A percentile compares a stretch with the other conserved stretches of the same genome.
These are phyloP conservation scores for Drosophila pseudotalamancana DNA, from an alignment of 2,888 invertebrate genomes.

Conservation along the genomic window DNA sequence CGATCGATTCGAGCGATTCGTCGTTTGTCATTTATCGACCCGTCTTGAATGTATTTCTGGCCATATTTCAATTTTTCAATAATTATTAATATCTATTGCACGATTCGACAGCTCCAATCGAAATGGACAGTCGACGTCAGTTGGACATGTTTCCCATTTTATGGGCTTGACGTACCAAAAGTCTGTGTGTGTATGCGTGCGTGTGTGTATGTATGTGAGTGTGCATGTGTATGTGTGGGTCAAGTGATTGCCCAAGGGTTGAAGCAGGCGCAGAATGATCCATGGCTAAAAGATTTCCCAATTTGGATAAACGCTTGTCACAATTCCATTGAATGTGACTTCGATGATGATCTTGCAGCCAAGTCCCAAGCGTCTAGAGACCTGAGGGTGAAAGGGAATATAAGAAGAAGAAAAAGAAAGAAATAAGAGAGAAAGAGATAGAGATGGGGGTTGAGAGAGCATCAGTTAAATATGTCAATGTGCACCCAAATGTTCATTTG, in stretches of 20 bases:
- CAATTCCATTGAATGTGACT: slow-evolving; percentile 7
- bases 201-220: slow-evolving; percentile 5
- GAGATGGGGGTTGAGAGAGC: too few relatives aligned
- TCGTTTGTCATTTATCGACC: slow-evolving; percentile 65
- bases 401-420: background rate
- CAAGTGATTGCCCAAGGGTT: slow-evolving; percentile 45
- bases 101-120: slow-evolving; percentile 44
- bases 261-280: slow-evolving; percentile 13
- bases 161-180: slow-evolving; percentile 15
- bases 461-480: background rate
- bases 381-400: background rate
- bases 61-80: slow-evolving; percentile 41
- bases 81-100: slow-evolving; percentile 60
- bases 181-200: background rate
- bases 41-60: slow-evolving; percentile 32
- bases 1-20: slow-evolving; percentile 55
- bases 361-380: background rate
- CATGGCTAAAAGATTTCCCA: slow-evolving; percentile 18
- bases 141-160: slow-evolving; percentile 8
- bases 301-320: slow-evolving; percentile 6
- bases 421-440: background rate
- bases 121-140: slow-evolving; percentile 35
- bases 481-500: too few relatives aligned
- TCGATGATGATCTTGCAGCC: background rate
- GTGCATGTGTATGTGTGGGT: slow-evolving; percentile 27